phyloP scores from a whole-genome alignment of 2,797 vertebrate genomes.

The Acropternis orthonyx region DNA sequence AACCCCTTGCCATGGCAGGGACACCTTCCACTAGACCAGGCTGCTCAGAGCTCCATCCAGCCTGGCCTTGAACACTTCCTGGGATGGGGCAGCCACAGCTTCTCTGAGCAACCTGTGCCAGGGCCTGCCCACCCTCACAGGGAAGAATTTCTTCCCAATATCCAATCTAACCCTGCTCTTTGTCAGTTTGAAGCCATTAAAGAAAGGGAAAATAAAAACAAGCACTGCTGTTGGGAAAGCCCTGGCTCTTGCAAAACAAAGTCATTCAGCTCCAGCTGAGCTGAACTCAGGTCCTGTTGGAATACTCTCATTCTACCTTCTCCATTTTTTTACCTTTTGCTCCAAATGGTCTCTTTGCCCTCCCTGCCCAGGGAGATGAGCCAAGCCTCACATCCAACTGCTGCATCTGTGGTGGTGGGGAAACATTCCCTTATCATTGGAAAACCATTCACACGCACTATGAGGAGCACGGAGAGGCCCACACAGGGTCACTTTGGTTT shows the following conservation, averaged over 20 bases:
- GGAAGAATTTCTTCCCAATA: neutral
- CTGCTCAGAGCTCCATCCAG: neutral
- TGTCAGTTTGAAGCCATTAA: neutral
- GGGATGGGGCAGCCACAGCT: neutral
- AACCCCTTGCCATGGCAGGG: neutral
- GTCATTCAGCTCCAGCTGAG: neutral
- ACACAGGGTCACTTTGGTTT: neutral
- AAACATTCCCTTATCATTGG: neutral
- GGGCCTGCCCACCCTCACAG: neutral
- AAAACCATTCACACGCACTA: neutral
- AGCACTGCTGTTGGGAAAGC: neutral
- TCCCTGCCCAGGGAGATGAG: neutral
- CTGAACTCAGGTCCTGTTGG: neutral
- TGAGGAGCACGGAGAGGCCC: neutral
- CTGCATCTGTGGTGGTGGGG: fast-evolving
- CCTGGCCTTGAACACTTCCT: neutral
- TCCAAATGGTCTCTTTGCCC: neutral
- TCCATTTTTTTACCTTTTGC: neutral
- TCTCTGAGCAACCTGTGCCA: neutral
- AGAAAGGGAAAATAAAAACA: neutral
- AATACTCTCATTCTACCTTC: neutral
- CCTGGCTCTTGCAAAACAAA: neutral
- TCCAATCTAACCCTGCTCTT: neutral
- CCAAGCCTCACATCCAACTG: neutral
- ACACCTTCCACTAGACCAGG: neutral